Percentiles rank a stretch among this genome's conserved stretches.
phyloP scores from a whole-genome alignment of 1,140 invertebrate genomes.

The Meloidogyne floridensis region DNA sequence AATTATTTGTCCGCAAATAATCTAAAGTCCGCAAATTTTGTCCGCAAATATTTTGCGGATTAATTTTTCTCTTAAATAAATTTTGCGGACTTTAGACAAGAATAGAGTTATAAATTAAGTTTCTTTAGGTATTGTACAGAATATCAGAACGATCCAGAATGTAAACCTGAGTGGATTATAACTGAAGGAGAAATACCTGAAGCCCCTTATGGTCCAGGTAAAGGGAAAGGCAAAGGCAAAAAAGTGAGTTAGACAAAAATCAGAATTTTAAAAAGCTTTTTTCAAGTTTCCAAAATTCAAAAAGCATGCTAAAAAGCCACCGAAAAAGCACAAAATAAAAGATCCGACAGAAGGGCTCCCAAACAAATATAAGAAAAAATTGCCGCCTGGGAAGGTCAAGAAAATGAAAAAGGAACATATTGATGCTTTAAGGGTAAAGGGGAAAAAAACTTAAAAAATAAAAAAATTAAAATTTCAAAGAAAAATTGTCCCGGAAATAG shows the following conservation, averaged over 20 bases:
- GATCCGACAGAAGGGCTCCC: conserved; percentile 7
- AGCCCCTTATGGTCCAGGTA: neutral
- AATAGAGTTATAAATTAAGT: too few species aligned
- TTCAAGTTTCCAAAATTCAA: conserved; percentile 18
- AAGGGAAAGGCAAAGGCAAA: conserved; percentile 8
- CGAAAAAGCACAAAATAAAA: neutral
- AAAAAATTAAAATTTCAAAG: conserved; percentile 5
- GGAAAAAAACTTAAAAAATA: neutral
- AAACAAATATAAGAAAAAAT: neutral
- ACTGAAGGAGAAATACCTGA: conserved; percentile 6
- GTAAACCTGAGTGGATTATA: conserved; percentile 24
- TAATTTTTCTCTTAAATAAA: too few species aligned
- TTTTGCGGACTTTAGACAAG: too few species aligned
- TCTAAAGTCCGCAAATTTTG: neutral
- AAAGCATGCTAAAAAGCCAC: neutral
- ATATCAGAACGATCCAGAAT: neutral
- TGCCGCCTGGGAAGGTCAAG: neutral
- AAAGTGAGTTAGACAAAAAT: neutral
- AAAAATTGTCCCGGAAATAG: conserved; percentile 6
- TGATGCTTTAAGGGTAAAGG: neutral
- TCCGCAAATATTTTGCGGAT: too few species aligned
- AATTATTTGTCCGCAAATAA: neutral
- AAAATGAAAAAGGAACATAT: neutral
- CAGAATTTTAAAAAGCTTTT: neutral
- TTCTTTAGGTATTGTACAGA: neutral